Conservation (phyloP, 2,888 invertebrate species). For the Sialis lutaria region DNA sequence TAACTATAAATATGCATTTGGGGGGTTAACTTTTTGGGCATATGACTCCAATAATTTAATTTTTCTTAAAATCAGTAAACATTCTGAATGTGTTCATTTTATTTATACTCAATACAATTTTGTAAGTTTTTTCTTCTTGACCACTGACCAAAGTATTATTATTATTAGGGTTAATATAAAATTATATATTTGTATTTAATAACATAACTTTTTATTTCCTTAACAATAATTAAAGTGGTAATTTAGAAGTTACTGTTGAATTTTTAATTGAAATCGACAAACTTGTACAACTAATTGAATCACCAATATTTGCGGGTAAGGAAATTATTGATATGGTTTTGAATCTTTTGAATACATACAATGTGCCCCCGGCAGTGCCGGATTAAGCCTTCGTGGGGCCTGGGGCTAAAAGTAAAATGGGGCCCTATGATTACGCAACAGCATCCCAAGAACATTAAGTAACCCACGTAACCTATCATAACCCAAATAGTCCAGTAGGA, state of each 20-base stretch:
- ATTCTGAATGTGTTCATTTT: neutral
- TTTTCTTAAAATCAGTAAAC: neutral
- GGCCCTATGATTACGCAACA: too few species aligned
- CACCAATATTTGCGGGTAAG: slow-evolving; percentile 97
- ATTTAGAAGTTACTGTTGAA: slow-evolving; percentile 90
- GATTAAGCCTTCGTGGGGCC: too few species aligned
- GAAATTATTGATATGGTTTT: slow-evolving; percentile 15
- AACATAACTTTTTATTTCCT: slow-evolving; percentile 15
- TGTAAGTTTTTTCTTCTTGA: neutral
- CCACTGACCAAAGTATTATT: too few species aligned
- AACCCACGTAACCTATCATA: too few species aligned
- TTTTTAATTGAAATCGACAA: slow-evolving; percentile 94
- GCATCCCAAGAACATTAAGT: too few species aligned
- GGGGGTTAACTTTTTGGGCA: too few species aligned
- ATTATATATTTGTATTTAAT: too few species aligned
- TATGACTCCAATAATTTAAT: neutral
- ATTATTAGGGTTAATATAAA: too few species aligned
- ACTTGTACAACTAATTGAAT: slow-evolving; percentile 92
- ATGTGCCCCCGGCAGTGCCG: too few species aligned
- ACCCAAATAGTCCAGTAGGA: too few species aligned
- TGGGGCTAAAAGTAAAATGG: too few species aligned
- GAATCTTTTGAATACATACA: neutral
- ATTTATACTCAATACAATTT: neutral
- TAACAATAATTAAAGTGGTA: slow-evolving; percentile 43
- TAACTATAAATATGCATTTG: too few species aligned